These are phyloP conservation scores for Podabrus alpinus DNA, from an alignment of 2,888 invertebrate genomes.

Conservation along the genomic window DNA sequence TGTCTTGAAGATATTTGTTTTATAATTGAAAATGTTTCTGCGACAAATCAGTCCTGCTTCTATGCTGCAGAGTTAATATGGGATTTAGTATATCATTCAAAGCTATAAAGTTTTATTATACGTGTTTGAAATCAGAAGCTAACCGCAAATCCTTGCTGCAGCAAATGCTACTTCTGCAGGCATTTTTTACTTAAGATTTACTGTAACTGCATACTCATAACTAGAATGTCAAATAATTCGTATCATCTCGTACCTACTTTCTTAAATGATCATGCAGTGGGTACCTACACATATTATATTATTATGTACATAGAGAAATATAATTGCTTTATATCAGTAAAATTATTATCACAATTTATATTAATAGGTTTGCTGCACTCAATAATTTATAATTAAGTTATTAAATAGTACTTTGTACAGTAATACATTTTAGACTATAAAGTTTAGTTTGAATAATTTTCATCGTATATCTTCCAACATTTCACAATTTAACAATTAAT, in stretches of 20 bases:
- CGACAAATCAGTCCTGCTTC: not conserved
- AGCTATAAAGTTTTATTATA: constrained; percentile 8
- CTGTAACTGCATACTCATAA: not conserved
- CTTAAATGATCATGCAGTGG: not conserved
- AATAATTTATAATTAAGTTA: too few relatives aligned
- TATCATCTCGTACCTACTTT: not conserved
- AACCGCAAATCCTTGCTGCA: constrained; percentile 10
- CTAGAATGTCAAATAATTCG: not conserved
- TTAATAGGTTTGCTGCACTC: not conserved
- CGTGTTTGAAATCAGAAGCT: constrained; percentile 6
- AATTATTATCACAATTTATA: not conserved
- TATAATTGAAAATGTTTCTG: not conserved
- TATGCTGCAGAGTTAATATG: not conserved
- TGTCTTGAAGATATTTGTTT: not conserved
- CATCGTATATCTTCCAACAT: too few relatives aligned
- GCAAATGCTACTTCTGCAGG: constrained; percentile 11
- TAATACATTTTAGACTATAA: too few relatives aligned
- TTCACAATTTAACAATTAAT: too few relatives aligned
- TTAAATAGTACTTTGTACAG: too few relatives aligned
- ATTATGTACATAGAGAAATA: too few relatives aligned
- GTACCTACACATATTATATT: not conserved
- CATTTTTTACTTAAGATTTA: constrained; percentile 7
- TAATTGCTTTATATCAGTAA: not conserved
- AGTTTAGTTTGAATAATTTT: too few relatives aligned
- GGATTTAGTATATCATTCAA: constrained; percentile 11